These are phyloP conservation scores for Ptychoptera contaminata DNA, from an alignment of 2,888 invertebrate genomes.

Conservation along the genomic window DNA sequence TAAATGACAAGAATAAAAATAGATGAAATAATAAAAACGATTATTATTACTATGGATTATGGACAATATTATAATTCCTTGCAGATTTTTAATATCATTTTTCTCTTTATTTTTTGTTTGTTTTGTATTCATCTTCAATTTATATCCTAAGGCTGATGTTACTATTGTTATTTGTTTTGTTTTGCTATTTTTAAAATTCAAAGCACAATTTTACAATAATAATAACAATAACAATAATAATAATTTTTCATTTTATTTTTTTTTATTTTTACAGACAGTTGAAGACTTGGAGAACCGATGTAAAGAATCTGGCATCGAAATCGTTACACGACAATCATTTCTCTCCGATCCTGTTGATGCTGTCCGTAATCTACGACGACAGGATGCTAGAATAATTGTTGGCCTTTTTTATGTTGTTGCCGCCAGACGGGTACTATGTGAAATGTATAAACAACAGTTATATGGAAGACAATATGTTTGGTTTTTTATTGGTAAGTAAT, in stretches of 20 bases:
- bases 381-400: slow-evolving; percentile 95
- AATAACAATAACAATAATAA: too few relatives aligned
- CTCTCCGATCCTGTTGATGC: slow-evolving; percentile 94
- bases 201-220: too few relatives aligned
- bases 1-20: too few relatives aligned
- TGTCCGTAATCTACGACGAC: slow-evolving; percentile 81
- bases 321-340: slow-evolving; percentile 92
- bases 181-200: too few relatives aligned
- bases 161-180: too few relatives aligned
- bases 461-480: slow-evolving; percentile 95
- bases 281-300: slow-evolving; percentile 92
- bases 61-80: too few relatives aligned
- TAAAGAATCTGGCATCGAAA: slow-evolving; percentile 83
- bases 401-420: slow-evolving; percentile 98
- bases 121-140: too few relatives aligned
- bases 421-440: slow-evolving; percentile 89
- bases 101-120: too few relatives aligned
- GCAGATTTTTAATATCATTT: too few relatives aligned
- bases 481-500: slow-evolving; percentile 86
- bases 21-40: too few relatives aligned
- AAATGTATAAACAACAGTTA: slow-evolving; percentile 83
- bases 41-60: too few relatives aligned
- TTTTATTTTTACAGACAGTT: slow-evolving; percentile 56
- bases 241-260: slow-evolving; percentile 6
- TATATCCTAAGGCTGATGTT: too few relatives aligned